Conservation (phyloP, 2,888 invertebrate genomes). For the Prosapia bicincta region DNA sequence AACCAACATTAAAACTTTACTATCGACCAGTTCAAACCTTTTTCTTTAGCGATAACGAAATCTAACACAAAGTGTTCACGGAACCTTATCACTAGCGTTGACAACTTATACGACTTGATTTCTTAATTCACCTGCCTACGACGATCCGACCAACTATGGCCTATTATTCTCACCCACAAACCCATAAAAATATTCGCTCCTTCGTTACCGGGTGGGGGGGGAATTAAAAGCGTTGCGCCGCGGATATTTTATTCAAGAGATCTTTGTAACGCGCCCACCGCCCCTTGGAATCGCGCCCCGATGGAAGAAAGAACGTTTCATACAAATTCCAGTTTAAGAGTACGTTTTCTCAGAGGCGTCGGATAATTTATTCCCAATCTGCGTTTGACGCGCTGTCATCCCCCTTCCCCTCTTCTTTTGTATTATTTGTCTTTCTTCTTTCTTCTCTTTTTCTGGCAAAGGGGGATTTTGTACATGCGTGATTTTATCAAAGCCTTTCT, state of each 20-base stretch:
- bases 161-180: conserved; percentile 11
- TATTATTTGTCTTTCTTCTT: not conserved
- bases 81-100: too few species aligned
- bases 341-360: not conserved
- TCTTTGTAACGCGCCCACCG: not conserved
- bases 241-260: conserved; percentile 8
- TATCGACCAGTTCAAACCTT: too few species aligned
- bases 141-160: too few species aligned
- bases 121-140: not conserved
- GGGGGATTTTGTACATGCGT: too few species aligned
- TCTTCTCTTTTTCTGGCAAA: not conserved
- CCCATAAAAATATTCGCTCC: conserved; percentile 7
- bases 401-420: not conserved
- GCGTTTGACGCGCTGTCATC: not conserved
- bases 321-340: not conserved
- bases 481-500: too few species aligned
- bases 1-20: too few species aligned
- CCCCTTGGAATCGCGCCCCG: not conserved
- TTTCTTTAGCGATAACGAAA: not conserved
- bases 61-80: not conserved
- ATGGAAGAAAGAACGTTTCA: not conserved
- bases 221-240: conserved; percentile 5
- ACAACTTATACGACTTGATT: not conserved
- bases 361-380: conserved; percentile 8
- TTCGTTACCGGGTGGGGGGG: not conserved